Percentiles rank a stretch among this genome's conserved stretches.
Conservation (phyloP, 2,797 vertebrate genomes). For the Squalus acanthias region DNA sequence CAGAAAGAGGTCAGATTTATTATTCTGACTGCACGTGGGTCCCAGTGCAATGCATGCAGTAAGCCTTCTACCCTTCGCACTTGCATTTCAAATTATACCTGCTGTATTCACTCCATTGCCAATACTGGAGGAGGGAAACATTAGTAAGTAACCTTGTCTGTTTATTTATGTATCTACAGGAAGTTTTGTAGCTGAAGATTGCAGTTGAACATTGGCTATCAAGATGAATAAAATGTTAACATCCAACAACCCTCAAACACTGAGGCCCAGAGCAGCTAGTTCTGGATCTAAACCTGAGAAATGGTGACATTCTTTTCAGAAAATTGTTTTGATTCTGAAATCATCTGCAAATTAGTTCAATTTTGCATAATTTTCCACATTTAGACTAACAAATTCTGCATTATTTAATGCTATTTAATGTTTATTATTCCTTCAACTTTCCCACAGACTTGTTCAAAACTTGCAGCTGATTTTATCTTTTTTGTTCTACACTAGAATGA, state of each 20-base stretch:
- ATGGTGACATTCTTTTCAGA: background rate
- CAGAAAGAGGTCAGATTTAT: background rate
- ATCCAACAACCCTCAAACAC: background rate
- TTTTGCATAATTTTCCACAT: background rate
- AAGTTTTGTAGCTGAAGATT: background rate
- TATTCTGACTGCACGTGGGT: background rate
- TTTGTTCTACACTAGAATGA: background rate
- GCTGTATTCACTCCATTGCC: background rate
- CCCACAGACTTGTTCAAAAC: background rate
- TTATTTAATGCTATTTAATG: background rate
- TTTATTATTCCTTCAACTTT: background rate
- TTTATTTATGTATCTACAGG: background rate
- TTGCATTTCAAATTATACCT: background rate
- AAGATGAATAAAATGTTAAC: background rate
- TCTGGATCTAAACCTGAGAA: background rate
- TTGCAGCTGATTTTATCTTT: background rate
- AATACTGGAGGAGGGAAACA: background rate
- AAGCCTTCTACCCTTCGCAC: background rate
- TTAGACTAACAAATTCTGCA: background rate
- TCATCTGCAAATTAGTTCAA: background rate
- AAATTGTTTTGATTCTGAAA: conserved; percentile 14
- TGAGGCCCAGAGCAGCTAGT: background rate
- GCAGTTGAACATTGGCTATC: background rate
- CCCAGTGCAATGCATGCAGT: background rate
- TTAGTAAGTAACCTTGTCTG: background rate